A percentile compares a stretch with the other conserved stretches of the same genome.
Conservation (phyloP, 2,888 invertebrate genomes). For the Macrostomum cliftonense region DNA sequence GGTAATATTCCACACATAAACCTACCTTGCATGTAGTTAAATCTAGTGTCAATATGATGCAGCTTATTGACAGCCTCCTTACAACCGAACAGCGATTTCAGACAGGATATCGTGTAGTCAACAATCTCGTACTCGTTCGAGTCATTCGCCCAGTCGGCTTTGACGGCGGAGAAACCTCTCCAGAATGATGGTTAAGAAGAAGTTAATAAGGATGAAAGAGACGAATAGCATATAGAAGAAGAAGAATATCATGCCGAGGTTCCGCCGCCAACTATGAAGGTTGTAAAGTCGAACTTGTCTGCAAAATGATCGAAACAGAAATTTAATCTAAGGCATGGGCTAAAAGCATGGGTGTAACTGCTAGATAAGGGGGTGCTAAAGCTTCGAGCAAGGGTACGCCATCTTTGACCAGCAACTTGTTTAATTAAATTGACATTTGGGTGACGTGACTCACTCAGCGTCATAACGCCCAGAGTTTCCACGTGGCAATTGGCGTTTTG, state of each 20-base stretch:
- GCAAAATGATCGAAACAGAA: background rate
- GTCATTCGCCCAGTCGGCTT: slow-evolving; percentile 17
- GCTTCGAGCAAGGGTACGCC: too few relatives aligned
- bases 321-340: background rate
- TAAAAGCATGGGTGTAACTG: too few relatives aligned
- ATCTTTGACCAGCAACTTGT: too few relatives aligned
- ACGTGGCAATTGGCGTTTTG: slow-evolving; percentile 21
- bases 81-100: too few relatives aligned
- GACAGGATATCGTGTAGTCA: slow-evolving; percentile 19
- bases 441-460: slow-evolving; percentile 19
- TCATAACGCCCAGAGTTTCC: slow-evolving; percentile 28
- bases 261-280: slow-evolving; percentile 14
- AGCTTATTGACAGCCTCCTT: too few relatives aligned
- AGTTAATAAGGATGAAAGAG: slow-evolving; percentile 27
- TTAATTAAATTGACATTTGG: too few relatives aligned
- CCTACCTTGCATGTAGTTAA: too few relatives aligned
- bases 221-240: slow-evolving; percentile 23
- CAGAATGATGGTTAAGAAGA: slow-evolving; percentile 29
- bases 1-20: too few relatives aligned
- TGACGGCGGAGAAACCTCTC: slow-evolving; percentile 22
- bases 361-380: too few relatives aligned
- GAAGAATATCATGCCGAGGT: slow-evolving; percentile 24
- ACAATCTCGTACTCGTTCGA: slow-evolving; percentile 32
- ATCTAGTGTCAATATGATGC: too few relatives aligned
- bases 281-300: slow-evolving; percentile 33